Percentiles rank a stretch among this genome's conserved stretches.
Conservation (phyloP, 2,888 invertebrate species). For the Eledone cirrhosa region DNA sequence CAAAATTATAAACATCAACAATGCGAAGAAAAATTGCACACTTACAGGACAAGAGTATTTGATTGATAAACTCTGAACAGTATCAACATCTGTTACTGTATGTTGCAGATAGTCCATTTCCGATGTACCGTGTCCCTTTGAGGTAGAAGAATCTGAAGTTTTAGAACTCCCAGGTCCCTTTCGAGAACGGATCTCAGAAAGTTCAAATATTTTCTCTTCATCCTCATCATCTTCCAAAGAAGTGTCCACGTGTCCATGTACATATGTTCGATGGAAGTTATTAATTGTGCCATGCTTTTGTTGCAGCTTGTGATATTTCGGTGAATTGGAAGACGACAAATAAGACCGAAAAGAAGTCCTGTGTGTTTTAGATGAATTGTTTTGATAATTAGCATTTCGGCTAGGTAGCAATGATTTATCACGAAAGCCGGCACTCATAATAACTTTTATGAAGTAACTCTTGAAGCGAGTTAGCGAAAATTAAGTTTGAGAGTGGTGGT, state of each 20-base stretch:
- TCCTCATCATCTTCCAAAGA: constrained; percentile 42
- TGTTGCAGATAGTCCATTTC: constrained; percentile 49
- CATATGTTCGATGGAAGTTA: constrained; percentile 14
- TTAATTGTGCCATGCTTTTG: background rate
- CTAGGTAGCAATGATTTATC: too few species aligned
- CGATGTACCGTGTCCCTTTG: constrained; percentile 3
- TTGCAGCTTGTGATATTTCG: constrained; percentile 17
- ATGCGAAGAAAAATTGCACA: background rate
- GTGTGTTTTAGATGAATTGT: background rate
- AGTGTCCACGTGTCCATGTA: constrained; percentile 18
- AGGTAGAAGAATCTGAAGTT: constrained; percentile 7
- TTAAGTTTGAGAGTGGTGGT: too few species aligned
- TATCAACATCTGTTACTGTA: constrained; percentile 54
- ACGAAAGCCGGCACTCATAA: constrained; percentile 20
- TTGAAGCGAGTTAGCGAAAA: too few species aligned
- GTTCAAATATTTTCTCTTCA: constrained; percentile 51
- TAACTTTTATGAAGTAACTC: background rate
- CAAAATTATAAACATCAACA: too few species aligned
- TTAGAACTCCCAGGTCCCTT: constrained; percentile 35
- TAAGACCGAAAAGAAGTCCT: background rate
- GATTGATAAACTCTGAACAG: constrained; percentile 55
- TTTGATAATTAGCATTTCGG: background rate
- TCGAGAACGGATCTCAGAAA: constrained; percentile 52
- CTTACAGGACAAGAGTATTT: constrained; percentile 61
- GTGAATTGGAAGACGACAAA: background rate